Conservation (phyloP, 2,797 vertebrate genomes). For the Alfaro cultratus region DNA sequence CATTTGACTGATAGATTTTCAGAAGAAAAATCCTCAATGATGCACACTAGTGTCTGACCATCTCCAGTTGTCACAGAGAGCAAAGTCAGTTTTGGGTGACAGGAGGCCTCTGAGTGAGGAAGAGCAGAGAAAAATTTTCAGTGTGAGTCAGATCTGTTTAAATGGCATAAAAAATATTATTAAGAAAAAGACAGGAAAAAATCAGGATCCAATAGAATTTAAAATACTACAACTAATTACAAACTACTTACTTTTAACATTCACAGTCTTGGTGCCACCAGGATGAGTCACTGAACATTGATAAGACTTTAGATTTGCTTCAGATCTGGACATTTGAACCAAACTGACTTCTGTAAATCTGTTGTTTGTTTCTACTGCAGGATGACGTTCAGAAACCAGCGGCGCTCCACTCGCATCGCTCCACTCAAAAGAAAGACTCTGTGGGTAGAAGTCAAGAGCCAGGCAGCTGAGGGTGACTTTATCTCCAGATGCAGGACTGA, state of each 20-base stretch:
- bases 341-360: background rate
- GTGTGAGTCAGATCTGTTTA: background rate
- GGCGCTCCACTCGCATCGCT: background rate
- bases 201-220: background rate
- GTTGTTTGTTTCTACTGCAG: background rate
- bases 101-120: background rate
- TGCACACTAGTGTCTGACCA: background rate
- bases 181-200: background rate
- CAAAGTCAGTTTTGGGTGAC: background rate
- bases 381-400: background rate
- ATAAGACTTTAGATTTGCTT: background rate
- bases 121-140: background rate
- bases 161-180: background rate
- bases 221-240: background rate
- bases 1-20: background rate
- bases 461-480: background rate
- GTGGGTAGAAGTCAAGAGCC: slow-evolving; percentile 1
- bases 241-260: background rate
- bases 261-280: background rate
- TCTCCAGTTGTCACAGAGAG: background rate
- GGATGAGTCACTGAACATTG: slow-evolving; percentile 4
- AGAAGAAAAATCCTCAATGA: background rate
- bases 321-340: background rate
- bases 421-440: slow-evolving; percentile 5
- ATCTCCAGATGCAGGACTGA: background rate